A percentile compares a stretch with the other conserved stretches of the same genome.
phyloP scores from a whole-genome alignment of 2,797 vertebrate species.

The Pipistrellus nathusii region DNA sequence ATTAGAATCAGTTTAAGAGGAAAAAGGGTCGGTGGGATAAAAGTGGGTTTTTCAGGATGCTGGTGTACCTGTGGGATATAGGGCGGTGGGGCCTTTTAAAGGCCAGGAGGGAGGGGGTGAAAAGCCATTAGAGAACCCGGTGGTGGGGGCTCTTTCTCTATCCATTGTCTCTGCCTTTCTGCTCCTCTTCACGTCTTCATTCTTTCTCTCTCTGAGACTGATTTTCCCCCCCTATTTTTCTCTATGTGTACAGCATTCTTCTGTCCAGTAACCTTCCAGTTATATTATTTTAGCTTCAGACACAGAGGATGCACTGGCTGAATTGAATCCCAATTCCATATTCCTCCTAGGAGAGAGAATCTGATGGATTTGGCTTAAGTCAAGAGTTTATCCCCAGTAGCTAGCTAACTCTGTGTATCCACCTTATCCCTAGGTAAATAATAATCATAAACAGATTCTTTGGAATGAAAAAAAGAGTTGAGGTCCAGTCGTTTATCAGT shows the following conservation, averaged over 20 bases:
- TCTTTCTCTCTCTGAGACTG: background rate
- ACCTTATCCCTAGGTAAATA: background rate
- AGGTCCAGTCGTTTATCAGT: background rate
- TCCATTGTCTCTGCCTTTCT: background rate
- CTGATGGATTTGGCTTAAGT: background rate
- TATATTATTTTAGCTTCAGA: background rate
- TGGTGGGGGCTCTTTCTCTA: rapidly evolving
- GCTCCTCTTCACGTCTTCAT: background rate
- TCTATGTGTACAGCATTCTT: background rate
- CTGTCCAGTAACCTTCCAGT: background rate
- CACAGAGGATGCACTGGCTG: background rate
- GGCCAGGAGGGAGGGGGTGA: background rate
- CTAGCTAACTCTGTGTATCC: background rate
- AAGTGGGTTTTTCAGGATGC: background rate
- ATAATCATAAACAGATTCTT: background rate
- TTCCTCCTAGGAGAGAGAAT: background rate
- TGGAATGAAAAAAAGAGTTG: background rate
- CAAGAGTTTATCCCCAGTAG: background rate
- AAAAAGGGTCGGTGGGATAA: background rate
- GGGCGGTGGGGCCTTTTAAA: no score
- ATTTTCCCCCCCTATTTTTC: background rate
- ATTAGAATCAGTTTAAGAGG: background rate
- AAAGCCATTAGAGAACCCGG: background rate
- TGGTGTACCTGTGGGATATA: rapidly evolving
- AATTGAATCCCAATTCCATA: background rate